Percentiles rank a stretch among this genome's conserved stretches.
Conservation (phyloP, 1,140 invertebrate species). For the Magallana ariakensis region DNA sequence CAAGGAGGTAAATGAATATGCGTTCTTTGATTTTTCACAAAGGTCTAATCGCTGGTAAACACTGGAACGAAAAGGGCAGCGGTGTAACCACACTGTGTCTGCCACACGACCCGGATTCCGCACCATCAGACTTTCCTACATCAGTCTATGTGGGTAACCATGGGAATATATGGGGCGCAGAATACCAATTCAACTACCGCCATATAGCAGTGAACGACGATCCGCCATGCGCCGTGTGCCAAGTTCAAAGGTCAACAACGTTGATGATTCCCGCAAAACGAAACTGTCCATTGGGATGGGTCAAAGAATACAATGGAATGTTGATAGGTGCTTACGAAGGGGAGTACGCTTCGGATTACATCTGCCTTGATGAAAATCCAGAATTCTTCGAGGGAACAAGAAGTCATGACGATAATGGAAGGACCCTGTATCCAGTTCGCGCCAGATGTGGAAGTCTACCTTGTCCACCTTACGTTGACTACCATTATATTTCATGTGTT, state of each 20-base stretch:
- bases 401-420: not conserved
- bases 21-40: too few relatives aligned
- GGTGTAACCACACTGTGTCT: not conserved
- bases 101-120: not conserved
- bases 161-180: slow-evolving; percentile 22
- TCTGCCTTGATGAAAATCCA: slow-evolving; percentile 20
- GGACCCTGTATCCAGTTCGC: slow-evolving; percentile 41
- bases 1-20: too few relatives aligned
- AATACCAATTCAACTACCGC: slow-evolving; percentile 27
- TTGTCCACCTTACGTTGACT: slow-evolving; percentile 45
- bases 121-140: not conserved
- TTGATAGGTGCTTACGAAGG: not conserved
- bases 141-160: too few relatives aligned
- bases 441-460: slow-evolving; percentile 32
- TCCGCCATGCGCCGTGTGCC: slow-evolving; percentile 48
- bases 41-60: not conserved
- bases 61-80: not conserved
- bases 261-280: slow-evolving; percentile 34
- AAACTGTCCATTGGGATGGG: slow-evolving; percentile 8
- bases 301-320: slow-evolving; percentile 2
- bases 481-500: slow-evolving; percentile 32
- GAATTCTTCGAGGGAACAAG: slow-evolving; percentile 12
- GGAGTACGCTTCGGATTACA: not conserved
- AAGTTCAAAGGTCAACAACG: not conserved
- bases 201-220: slow-evolving; percentile 16